Conservation (phyloP, 2,888 invertebrate species). For the Drosophila kambysellisi region DNA sequence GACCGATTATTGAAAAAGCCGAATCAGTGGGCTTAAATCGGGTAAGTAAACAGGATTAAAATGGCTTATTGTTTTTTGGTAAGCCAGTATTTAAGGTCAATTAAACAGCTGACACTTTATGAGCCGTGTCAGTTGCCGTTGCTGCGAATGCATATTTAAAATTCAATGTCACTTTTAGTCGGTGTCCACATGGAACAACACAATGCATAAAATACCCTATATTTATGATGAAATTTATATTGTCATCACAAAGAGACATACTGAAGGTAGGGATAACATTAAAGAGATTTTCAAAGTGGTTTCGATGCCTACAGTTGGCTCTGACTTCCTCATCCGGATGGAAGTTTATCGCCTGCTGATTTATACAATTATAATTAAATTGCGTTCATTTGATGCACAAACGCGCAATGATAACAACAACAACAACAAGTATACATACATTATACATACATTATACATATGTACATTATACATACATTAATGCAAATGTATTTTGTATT, state of each 20-base stretch:
- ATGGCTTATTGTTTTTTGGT: too few species aligned
- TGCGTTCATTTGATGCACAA: not conserved
- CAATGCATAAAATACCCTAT: not conserved
- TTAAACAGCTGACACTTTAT: not conserved
- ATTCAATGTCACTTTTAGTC: not conserved
- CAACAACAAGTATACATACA: not conserved
- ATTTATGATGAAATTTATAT: not conserved
- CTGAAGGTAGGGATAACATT: not conserved
- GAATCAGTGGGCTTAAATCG: too few species aligned
- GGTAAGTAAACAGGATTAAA: too few species aligned
- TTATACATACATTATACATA: not conserved
- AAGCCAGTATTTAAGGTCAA: not conserved
- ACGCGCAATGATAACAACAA: not conserved
- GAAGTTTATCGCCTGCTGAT: not conserved
- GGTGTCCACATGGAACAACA: not conserved
- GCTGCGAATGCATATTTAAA: not conserved
- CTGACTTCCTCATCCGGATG: not conserved
- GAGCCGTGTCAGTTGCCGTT: not conserved
- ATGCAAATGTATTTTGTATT: not conserved
- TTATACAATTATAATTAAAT: not conserved
- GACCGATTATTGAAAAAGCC: too few species aligned
- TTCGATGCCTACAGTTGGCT: not conserved
- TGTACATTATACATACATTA: not conserved
- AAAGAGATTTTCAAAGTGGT: not conserved
- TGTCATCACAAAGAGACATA: not conserved